Conservation (phyloP, 2,113 vertebrate species). For the Saccopteryx leptura region DNA sequence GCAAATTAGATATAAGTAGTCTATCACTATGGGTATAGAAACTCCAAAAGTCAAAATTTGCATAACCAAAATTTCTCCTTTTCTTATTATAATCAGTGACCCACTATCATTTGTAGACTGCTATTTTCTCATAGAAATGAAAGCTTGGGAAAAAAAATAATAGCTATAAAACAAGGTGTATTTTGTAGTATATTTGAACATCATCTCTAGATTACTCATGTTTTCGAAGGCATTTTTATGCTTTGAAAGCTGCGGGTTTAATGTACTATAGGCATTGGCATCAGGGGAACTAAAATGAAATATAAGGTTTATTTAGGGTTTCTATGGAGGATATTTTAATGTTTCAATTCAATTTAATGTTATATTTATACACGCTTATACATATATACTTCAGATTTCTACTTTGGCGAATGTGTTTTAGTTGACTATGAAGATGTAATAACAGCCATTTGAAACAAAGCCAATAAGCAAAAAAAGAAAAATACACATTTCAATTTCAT, state of each 20-base stretch:
- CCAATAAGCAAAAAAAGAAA: conserved; percentile 60
- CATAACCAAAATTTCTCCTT: conserved; percentile 39
- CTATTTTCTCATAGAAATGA: conserved; percentile 38
- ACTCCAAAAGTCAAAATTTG: conserved; percentile 10
- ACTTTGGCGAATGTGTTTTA: conserved; percentile 57
- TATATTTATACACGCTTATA: conserved; percentile 52
- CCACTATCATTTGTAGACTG: neutral
- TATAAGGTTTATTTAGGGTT: conserved; percentile 72
- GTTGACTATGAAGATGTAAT: conserved; percentile 68
- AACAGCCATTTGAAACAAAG: conserved; percentile 68
- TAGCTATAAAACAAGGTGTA: conserved; percentile 41
- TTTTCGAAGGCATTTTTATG: conserved; percentile 72
- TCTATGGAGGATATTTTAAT: conserved; percentile 72
- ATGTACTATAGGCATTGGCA: conserved; percentile 65
- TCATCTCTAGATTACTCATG: conserved; percentile 62
- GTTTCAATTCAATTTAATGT: conserved; percentile 46
- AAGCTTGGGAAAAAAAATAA: conserved; percentile 68
- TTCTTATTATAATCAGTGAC: conserved; percentile 38
- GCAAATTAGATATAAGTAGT: neutral
- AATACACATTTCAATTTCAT: conserved; percentile 24
- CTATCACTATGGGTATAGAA: conserved; percentile 1
- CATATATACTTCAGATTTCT: conserved; percentile 43
- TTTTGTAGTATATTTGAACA: conserved; percentile 52
- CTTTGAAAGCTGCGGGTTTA: conserved; percentile 65
- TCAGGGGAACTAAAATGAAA: conserved; percentile 62